Evolutionary conservation across 2,888 invertebrate genomes (phyloP).

Genomic region (Callinectes sapidus): DNA sequence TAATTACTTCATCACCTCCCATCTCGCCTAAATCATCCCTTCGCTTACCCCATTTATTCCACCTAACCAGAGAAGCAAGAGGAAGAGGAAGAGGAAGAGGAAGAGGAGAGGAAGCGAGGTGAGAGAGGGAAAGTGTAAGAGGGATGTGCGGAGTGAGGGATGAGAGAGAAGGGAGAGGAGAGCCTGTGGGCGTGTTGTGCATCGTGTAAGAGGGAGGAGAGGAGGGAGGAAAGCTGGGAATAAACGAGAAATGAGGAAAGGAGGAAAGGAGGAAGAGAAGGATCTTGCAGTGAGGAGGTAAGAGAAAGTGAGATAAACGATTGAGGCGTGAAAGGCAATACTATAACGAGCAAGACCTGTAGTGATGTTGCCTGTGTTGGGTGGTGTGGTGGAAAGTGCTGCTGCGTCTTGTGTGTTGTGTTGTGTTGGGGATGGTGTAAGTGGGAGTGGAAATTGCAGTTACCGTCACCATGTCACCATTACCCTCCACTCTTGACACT

Average conservation of each 20-base stretch:
- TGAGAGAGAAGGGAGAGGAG: not conserved
- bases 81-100: not conserved
- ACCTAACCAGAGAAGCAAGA: not conserved
- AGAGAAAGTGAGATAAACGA: not conserved
- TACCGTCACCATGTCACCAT: no score
- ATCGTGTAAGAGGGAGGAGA: not conserved
- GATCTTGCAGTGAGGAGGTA: not conserved
- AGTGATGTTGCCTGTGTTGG: not conserved
- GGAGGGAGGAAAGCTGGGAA: not conserved
- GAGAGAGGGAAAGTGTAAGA: not conserved
- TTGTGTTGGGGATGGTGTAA: not conserved
- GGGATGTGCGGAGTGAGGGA: not conserved
- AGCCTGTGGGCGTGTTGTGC: not conserved
- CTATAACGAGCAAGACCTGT: not conserved
- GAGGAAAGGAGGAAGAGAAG: not conserved
- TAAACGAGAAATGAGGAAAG: not conserved
- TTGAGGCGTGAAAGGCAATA: not conserved
- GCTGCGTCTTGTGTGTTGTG: not conserved
- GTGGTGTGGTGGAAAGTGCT: not conserved
- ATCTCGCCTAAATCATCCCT: slow-evolving; percentile 14
- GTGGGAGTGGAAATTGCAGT: not conserved
- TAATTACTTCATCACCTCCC: slow-evolving; percentile 16
- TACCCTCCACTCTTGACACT: no score
- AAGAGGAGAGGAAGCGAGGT: not conserved
- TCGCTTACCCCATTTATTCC: slow-evolving; percentile 11